Base-by-base conservation (phyloP, 2,888 invertebrate genomes). In the Sceliomorpha sp. region DNA sequence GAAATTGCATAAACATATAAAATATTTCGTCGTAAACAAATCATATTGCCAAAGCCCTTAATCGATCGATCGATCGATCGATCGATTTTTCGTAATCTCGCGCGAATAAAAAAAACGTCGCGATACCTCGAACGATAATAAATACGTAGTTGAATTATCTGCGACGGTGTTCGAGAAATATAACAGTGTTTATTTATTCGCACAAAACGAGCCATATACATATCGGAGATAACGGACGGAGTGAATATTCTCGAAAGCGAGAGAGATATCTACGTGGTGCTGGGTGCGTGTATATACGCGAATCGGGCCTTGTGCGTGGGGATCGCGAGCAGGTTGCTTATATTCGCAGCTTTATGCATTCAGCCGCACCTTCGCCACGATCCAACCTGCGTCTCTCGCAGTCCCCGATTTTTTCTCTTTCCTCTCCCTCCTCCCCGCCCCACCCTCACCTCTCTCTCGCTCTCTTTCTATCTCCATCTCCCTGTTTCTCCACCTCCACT, bases 241-340 rank as follows among this genome's bases (percentile, higher is more conserved):
- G n/a, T 66, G 59, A 58, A 53, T 53, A 39, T 53, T 40, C 42
- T 31, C 17, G 27, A 44, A 56, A 48, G n/a, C 50, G 56, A 51
- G 51, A 29, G 48, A 44, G 17, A 1, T 50, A 20, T 20, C 20
- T 20, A 9, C 13, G n/a, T n/a, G n/a, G n/a, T n/a, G n/a, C 26
- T 37, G 36, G 60, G 58, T 58, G 71, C 59, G 68, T 20, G 20
- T 63, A 47, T n/a, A n/a, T 42, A 56, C 64, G 40, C 20, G 39
- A 58, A 67, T 60, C 66, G 50, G 40, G 27, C 51, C n/a, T n/a
- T n/a, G 51, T 70, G 66, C 58, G 62, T 62, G 64, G 73, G 53
- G 59, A 71, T 75, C 50, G 71, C 73, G 70, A 75, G 75, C 77
- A 78, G 77, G 74, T 78, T 77, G 73, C 74, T 78, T 77, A 70